phyloP scores from a whole-genome alignment of 2,797 vertebrate species.

The Dendrocincla tyrannina region DNA sequence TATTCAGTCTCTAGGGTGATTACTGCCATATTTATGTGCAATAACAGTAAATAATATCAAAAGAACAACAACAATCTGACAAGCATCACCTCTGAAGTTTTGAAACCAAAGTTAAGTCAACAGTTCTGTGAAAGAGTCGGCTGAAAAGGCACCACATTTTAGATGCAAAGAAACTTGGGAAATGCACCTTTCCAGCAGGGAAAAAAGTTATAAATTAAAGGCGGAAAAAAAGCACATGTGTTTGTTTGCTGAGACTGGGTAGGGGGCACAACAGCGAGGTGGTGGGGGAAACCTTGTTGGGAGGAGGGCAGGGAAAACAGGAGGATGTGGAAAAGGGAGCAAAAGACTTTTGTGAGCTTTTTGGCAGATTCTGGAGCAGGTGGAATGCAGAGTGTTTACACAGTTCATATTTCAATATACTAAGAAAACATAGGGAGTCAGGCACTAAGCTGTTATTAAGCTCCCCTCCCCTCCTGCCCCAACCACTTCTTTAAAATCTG shows the following conservation, averaged over 20 bases:
- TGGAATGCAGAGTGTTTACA: conserved; percentile 72
- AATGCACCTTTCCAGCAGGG: neutral
- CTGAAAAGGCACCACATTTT: neutral
- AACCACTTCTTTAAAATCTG: conserved; percentile 68
- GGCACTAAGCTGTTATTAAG: conserved; percentile 61
- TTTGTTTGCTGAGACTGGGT: neutral
- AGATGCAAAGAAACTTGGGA: neutral
- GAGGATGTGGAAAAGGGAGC: conserved; percentile 18
- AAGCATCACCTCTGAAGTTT: neutral
- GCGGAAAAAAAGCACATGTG: neutral
- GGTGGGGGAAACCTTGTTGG: neutral
- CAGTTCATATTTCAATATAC: conserved; percentile 68
- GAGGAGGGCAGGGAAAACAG: neutral
- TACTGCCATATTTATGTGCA: neutral
- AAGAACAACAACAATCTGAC: neutral
- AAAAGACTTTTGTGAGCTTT: conserved; percentile 50
- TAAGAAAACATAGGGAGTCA: conserved; percentile 65
- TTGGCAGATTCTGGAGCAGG: conserved; percentile 64
- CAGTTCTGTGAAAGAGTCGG: neutral
- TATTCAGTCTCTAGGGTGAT: neutral
- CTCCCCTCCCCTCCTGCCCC: conserved; percentile 46
- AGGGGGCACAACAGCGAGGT: neutral
- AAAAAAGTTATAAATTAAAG: neutral
- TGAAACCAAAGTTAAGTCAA: neutral
- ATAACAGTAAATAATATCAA: neutral